Base-by-base conservation (phyloP, 2,888 invertebrate genomes). In the Pammene fasciana region DNA sequence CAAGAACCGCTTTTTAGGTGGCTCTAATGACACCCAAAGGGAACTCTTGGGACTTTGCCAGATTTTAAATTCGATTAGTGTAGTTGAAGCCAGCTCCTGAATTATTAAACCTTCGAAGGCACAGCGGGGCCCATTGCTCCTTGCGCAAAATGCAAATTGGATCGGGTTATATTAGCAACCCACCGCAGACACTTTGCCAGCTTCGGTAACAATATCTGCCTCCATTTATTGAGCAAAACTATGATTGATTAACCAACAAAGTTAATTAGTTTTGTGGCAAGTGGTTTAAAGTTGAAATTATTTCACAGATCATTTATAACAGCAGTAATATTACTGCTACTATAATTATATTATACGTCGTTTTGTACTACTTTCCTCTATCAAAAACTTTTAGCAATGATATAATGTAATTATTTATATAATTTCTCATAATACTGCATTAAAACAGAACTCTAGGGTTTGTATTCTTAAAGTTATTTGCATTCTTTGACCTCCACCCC, bases 31-130 rank as follows among this genome's bases (percentile, higher is more conserved):
- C 16, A 26, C 65, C 54, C 65, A 26, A 54, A 55, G 46, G 65
- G 54, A 38, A 59, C 36, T 26, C 46, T 54, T 16, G 16, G 26
- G 60, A 26, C 59, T 10, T 54, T 18, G 18, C 14, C 16, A 65
- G 70, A 70, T 65, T 70, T 59, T 55, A 60, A 70, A 70, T 70
- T 70, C 46, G 70, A 70, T 70, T 60, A 70, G 60, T 48, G 45
- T 52, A 65, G 57, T 52, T 65, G 59, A 36, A 59, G 54, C 36
- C 46, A 34, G 65, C 50, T 54, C 38, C 52, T 70, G 54, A 70
- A 70, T 70, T 54, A 70, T 48, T 70, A 70, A 65, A 60, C 65
- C 65, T 14, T 46, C 11, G 54, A 65, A 65, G 48, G 60, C 38
- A 41, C 38, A 38, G 68, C 36, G 34, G 14, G 46, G 54, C 16